Base-by-base conservation (phyloP, 2,113 vertebrate species). In the Hemiprocne comata region DNA sequence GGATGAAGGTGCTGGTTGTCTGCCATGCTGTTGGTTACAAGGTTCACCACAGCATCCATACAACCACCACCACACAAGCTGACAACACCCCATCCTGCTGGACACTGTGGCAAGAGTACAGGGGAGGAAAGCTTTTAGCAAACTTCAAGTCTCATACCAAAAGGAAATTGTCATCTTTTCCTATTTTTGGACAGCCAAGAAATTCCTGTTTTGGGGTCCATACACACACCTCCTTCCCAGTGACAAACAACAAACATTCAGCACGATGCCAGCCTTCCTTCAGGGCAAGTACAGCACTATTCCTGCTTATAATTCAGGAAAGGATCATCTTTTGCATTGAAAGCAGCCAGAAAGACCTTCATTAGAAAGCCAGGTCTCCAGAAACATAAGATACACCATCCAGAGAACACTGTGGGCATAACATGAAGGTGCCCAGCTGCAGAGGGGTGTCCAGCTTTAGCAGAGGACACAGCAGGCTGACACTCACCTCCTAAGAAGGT, bases 401-500 rank as follows among this genome's bases (percentile, higher is more conserved):
- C 44, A 54, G 74, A 38, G 29, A 42, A 12, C 5, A 9, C 34
- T 1, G 16, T 4, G 53, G 82, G 34, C 23, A 29, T 28, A 23
- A 23, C 16, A 3, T 2, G 10, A 67, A 44, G 65, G 38, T 8
- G 3, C 54, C 42, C 23, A 48, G 67, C 64, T 65, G 18, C 36
- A 53, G 46, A n/a, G 44, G 14, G 33, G 6, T 13, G 26, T 10
- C 29, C 34, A 2, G 7, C 46, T 66, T 38, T 10, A 33, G 4
- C 50, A 18, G 26, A 29, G 69, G 28, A 42, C 54, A 58, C 26
- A 38, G 54, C n/a, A 74, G n/a, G 12, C 2, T 0, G 1, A 20
- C 50, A 87, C 98, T 97, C 90, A 98, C 99, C 97, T 65, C 98
- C 98, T 66, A 98, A 97, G 88, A 96, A 97, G 83, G 98, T 87